Percentiles rank a stretch among this genome's conserved stretches.
These are phyloP conservation scores for Potorous gilbertii DNA, from an alignment of 2,797 vertebrate species.

Conservation along the genomic window DNA sequence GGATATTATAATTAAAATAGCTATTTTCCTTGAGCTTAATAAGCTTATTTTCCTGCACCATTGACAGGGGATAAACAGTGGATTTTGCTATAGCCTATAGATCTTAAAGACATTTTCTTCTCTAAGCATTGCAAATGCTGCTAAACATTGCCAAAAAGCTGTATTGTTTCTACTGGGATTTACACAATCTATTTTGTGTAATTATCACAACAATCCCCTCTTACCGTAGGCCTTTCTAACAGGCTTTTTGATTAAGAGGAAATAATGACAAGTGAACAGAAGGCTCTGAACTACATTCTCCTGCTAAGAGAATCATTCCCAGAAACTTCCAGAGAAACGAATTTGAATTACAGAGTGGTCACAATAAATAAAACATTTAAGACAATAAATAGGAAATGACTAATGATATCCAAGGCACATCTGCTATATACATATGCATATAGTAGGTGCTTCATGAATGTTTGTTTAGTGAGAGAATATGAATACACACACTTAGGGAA, in stretches of 20 bases:
- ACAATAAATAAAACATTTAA: conserved; percentile 12
- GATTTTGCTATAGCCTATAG: conserved; percentile 71
- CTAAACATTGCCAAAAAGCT: conserved; percentile 50
- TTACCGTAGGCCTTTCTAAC: conserved; percentile 26
- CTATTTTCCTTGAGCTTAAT: conserved; percentile 76
- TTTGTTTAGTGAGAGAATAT: neutral
- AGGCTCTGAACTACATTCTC: conserved; percentile 2
- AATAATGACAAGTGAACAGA: conserved; percentile 36
- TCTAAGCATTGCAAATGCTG: conserved; percentile 54
- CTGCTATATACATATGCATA: neutral
- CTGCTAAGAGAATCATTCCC: conserved; percentile 28
- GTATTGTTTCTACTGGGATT: conserved; percentile 44
- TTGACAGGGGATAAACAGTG: conserved; percentile 70
- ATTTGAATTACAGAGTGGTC: neutral
- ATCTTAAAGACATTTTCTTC: conserved; percentile 68
- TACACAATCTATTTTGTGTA: conserved; percentile 50
- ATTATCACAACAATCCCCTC: conserved; percentile 50
- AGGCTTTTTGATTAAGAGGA: conserved; percentile 51
- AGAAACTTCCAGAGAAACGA: conserved; percentile 5
- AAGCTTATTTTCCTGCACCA: conserved; percentile 75
- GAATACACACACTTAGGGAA: too few species aligned
- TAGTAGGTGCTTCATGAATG: neutral
- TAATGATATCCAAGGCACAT: neutral
- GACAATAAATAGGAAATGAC: neutral
- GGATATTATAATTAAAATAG: conserved; percentile 78